Evolutionary conservation across 2,888 invertebrate genomes (phyloP).

Genomic region (Lasioglossum oenotherae): DNA sequence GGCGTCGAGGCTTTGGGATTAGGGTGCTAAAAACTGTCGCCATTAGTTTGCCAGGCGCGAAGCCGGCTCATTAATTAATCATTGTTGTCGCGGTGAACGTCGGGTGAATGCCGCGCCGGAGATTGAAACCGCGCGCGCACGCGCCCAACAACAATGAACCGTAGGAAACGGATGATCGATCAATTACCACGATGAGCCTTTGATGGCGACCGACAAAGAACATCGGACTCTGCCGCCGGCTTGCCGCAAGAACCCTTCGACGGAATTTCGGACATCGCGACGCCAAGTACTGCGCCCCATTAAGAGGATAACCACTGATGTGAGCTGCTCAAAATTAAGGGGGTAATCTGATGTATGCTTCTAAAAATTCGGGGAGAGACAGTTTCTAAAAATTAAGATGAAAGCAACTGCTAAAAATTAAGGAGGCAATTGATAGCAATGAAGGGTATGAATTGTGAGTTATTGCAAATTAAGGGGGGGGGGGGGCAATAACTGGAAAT

Average conservation of each 20-base stretch:
- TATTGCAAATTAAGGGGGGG: too few relatives aligned
- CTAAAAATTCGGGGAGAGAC: too few relatives aligned
- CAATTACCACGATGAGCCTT: conserved; percentile 59
- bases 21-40: conserved; percentile 19
- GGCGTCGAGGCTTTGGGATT: background rate
- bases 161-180: conserved; percentile 63
- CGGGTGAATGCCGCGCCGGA: conserved; percentile 22
- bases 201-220: conserved; percentile 54
- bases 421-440: background rate
- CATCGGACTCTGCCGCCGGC: background rate
- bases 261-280: conserved; percentile 16
- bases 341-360: too few relatives aligned
- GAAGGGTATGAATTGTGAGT: background rate
- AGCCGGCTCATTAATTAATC: conserved; percentile 64
- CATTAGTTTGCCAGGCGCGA: conserved; percentile 37
- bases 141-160: conserved; percentile 56
- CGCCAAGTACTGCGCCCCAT: background rate
- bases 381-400: too few relatives aligned
- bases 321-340: too few relatives aligned
- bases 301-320: conserved; percentile 7
- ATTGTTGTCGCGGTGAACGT: conserved; percentile 54
- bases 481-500: too few relatives aligned
- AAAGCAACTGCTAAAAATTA: too few relatives aligned
- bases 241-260: conserved; percentile 15
- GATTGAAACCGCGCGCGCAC: conserved; percentile 45